Evolutionary conservation across 2,888 invertebrate species (phyloP).

Genomic region (Plagiodera versicolora): DNA sequence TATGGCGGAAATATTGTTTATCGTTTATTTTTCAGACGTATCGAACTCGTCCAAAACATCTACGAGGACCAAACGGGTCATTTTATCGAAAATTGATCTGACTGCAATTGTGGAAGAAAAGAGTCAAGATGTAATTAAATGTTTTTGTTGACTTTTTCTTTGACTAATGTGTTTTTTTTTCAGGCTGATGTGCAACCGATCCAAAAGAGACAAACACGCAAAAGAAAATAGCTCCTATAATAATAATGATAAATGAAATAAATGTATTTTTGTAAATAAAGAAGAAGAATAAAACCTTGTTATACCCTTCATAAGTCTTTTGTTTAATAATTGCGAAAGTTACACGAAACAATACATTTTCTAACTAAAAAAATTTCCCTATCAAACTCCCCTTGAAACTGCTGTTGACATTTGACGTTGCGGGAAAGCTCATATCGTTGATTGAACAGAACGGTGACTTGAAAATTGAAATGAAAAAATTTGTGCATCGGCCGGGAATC

Average conservation of each 20-base stretch:
- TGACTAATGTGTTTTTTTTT: conserved; percentile 7
- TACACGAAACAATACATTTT: no score
- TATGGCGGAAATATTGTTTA: conserved; percentile 3
- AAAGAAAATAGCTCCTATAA: conserved; percentile 8
- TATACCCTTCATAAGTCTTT: no score
- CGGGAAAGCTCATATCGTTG: no score
- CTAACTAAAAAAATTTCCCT: no score
- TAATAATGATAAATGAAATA: not conserved
- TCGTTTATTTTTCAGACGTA: conserved; percentile 20
- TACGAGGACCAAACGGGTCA: conserved; percentile 22
- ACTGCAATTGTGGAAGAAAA: conserved; percentile 33
- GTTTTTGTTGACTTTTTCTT: not conserved
- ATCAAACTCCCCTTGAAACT: no score
- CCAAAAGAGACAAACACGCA: conserved; percentile 9
- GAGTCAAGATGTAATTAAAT: conserved; percentile 13
- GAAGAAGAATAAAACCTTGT: not conserved
- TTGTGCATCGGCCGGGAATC: conserved; percentile 61
- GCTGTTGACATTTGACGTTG: no score
- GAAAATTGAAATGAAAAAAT: no score
- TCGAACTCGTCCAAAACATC: conserved; percentile 20
- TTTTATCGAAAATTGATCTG: conserved; percentile 24
- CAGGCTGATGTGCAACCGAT: conserved; percentile 7
- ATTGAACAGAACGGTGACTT: no score
- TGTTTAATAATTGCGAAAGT: no score
- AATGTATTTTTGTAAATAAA: not conserved